Percentiles rank a stretch among this genome's conserved stretches.
phyloP scores from a whole-genome alignment of 2,797 vertebrate genomes.

The Siniperca scherzeri region DNA sequence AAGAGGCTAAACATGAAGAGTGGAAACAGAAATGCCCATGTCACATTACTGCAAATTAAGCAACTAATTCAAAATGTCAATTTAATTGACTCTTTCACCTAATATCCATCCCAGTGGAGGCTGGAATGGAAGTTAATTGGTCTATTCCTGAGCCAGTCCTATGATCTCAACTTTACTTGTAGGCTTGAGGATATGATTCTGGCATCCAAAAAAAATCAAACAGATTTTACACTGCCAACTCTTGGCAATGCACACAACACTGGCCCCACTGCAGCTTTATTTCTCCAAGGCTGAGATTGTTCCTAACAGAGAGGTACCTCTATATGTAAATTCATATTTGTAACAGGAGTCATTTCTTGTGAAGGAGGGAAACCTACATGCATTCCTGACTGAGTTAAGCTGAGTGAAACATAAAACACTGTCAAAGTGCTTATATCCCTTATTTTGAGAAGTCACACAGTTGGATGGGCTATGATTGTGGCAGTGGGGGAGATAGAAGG shows the following conservation, averaged over 20 bases:
- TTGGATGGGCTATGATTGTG: slow-evolving; percentile 43
- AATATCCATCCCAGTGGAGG: slow-evolving; percentile 34
- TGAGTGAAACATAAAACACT: slow-evolving; percentile 54
- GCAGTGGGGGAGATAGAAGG: slow-evolving; percentile 41
- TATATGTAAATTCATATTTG: slow-evolving; percentile 14
- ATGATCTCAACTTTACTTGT: slow-evolving; percentile 44
- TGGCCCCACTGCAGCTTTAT: slow-evolving; percentile 24
- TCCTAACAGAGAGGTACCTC: slow-evolving; percentile 5
- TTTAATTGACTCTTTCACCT: slow-evolving; percentile 63
- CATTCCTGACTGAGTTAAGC: slow-evolving; percentile 15
- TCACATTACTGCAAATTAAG: slow-evolving; percentile 40
- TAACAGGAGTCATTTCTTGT: slow-evolving; percentile 12
- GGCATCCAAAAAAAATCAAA: slow-evolving; percentile 33
- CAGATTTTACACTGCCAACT: slow-evolving; percentile 39
- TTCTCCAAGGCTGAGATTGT: slow-evolving; percentile 8
- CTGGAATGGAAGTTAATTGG: slow-evolving; percentile 52
- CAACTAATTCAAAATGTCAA: slow-evolving; percentile 42
- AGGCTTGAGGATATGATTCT: slow-evolving; percentile 43
- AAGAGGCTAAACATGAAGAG: slow-evolving; percentile 15
- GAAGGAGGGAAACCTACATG: background rate
- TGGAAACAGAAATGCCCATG: slow-evolving; percentile 25
- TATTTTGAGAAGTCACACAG: slow-evolving; percentile 59
- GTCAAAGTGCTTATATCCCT: slow-evolving; percentile 48
- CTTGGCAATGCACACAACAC: slow-evolving; percentile 39
- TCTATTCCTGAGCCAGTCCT: slow-evolving; percentile 39